Conservation (phyloP, 2,888 invertebrate species). For the Phaonia tiefii region DNA sequence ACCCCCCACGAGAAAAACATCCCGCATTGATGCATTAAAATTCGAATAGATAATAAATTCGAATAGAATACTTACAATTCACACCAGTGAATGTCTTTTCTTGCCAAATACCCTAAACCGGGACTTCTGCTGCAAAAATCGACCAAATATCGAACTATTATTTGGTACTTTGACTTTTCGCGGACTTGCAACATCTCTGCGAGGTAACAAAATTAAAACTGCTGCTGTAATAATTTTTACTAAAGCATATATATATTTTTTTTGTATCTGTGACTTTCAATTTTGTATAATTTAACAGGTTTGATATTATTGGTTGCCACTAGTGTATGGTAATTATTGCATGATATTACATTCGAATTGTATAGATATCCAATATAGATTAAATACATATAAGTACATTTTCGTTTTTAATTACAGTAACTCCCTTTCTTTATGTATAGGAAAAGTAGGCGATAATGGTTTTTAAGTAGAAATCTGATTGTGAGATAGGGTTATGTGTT, state of each 20-base stretch:
- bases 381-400: conserved; percentile 21
- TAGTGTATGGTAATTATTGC: conserved; percentile 32
- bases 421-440: too few species aligned
- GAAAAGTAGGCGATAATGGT: too few species aligned
- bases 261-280: background rate
- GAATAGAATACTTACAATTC: conserved; percentile 65
- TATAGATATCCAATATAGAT: conserved; percentile 21
- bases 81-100: conserved; percentile 48
- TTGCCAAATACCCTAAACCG: conserved; percentile 51
- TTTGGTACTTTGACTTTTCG: conserved; percentile 37
- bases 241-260: conserved; percentile 38
- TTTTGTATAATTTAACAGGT: conserved; percentile 30
- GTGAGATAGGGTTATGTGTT: too few species aligned
- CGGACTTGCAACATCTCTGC: background rate
- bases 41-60: too few species aligned
- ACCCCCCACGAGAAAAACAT: too few species aligned
- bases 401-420: too few species aligned
- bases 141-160: conserved; percentile 39
- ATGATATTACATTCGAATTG: conserved; percentile 38
- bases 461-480: too few species aligned
- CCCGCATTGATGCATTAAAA: too few species aligned
- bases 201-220: conserved; percentile 42
- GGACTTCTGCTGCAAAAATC: conserved; percentile 48
- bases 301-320: conserved; percentile 15
- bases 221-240: conserved; percentile 37